Evolutionary conservation across 2,113 vertebrate species (phyloP), one percentile per base, ranked within the genome.

Genomic region (Megalops atlanticus): DNA sequence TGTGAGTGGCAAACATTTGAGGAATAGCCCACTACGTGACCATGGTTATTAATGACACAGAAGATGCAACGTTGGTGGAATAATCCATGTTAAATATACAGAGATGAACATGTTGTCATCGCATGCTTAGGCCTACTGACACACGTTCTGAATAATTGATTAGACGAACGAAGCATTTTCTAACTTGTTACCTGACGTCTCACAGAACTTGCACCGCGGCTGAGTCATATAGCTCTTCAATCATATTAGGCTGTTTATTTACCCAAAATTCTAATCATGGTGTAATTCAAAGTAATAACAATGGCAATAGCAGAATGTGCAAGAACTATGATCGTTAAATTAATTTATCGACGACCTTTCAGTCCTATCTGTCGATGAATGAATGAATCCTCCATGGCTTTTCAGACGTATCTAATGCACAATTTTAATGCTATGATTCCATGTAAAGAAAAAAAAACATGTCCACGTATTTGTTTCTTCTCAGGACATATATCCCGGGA

Each of bases 1-100:
- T 83, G 24, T 38, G 64, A 81, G 74, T 68, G 78, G 79, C 84
- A 82, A 70, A 70, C 84, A 85, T 85, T 86, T 85, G 84, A 82
- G 86, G 82, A 77, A 84, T 85, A 87, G 77, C 83, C 83, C 83
- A 81, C 80, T 88, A 87, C 36, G 18, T 40, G 52, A 18, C 31
- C 86, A 88, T 87, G 87, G 87, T 91, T 77, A 82, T 78, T 82
- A 86, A 68, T 74, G 80, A 89, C 80, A 86, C 39, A 47, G 41
- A 75, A 78, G 85, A 76, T 83, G 80, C 81, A 70, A 82, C 79
- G 77, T 49, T 39, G 38, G 40, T 81, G 54, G 80, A 73, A 74
- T 74, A 76, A 31, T 74, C 72, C 58, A 70, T 52, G 49, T 45
- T 85, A 43, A 35, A 41, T 81, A 74, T 24, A 40, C 38, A 69